Conservation (phyloP, 2,113 vertebrate species). For the Agapornis roseicollis region DNA sequence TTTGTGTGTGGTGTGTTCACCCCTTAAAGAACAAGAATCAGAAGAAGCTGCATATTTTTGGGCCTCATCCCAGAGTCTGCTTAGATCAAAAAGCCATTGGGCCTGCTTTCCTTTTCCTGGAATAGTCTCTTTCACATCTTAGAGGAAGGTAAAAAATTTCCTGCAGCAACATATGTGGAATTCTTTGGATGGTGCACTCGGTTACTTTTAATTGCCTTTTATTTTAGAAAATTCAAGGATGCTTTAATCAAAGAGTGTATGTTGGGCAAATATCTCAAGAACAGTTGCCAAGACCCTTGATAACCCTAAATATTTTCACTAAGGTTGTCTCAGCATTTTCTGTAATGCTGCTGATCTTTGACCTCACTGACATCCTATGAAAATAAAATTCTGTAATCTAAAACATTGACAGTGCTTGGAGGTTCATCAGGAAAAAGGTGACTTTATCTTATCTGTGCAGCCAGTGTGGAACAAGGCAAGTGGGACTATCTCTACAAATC, state of each 20-base stretch:
- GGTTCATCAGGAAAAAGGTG: background rate
- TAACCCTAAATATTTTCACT: background rate
- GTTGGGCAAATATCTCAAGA: background rate
- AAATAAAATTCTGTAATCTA: background rate
- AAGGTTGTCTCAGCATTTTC: background rate
- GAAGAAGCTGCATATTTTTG: background rate
- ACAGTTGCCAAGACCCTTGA: background rate
- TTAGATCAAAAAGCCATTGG: background rate
- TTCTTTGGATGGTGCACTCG: background rate
- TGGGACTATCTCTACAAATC: background rate
- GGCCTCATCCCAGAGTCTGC: background rate
- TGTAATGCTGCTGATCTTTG: background rate
- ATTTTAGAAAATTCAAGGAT: background rate
- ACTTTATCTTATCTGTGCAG: background rate
- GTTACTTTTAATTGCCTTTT: background rate
- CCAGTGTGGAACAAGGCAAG: background rate
- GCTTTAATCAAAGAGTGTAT: background rate
- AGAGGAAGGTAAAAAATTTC: background rate
- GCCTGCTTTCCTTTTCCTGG: background rate
- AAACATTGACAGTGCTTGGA: background rate
- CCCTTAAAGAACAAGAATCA: background rate
- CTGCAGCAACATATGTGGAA: background rate
- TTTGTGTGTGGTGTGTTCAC: background rate
- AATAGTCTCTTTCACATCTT: background rate
- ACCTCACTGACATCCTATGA: background rate